These are phyloP conservation scores for Exephanes ischioxanthus DNA, from an alignment of 2,888 invertebrate genomes.

Conservation along the genomic window DNA sequence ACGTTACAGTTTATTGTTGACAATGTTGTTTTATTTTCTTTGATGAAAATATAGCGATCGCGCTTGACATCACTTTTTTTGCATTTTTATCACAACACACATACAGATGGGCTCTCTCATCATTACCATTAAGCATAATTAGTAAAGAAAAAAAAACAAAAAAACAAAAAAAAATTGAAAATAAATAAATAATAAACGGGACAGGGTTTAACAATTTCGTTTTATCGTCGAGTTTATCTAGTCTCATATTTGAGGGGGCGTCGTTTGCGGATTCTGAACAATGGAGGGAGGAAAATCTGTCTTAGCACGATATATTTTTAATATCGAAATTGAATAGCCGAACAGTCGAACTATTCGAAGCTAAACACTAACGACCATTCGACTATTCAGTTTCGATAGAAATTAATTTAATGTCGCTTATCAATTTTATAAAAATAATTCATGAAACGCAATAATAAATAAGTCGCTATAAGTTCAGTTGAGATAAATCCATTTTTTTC, in stretches of 20 bases:
- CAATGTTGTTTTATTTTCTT: neutral
- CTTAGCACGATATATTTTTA: constrained; percentile 1
- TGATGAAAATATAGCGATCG: constrained; percentile 1
- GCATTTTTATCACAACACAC: constrained; percentile 14
- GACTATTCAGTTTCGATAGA: neutral
- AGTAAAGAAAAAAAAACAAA: neutral
- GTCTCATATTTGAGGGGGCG: neutral
- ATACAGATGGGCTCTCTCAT: neutral
- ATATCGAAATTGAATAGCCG: neutral
- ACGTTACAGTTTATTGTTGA: constrained; percentile 19
- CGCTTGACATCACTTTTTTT: constrained; percentile 2
- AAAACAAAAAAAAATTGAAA: neutral
- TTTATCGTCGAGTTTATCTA: constrained; percentile 13
- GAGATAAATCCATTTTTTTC: neutral
- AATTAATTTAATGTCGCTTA: neutral
- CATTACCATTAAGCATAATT: constrained; percentile 11
- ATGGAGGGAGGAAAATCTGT: neutral
- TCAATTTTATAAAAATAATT: neutral
- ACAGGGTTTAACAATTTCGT: constrained; percentile 38
- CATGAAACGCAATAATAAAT: neutral
- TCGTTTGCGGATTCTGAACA: neutral
- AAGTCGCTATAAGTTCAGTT: neutral
- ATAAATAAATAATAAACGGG: neutral
- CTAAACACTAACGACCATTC: neutral
- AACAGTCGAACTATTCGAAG: neutral